Percentiles rank a stretch among this genome's conserved stretches.
These are phyloP conservation scores for Tuta absoluta DNA, from an alignment of 2,888 invertebrate genomes.

Conservation along the genomic window DNA sequence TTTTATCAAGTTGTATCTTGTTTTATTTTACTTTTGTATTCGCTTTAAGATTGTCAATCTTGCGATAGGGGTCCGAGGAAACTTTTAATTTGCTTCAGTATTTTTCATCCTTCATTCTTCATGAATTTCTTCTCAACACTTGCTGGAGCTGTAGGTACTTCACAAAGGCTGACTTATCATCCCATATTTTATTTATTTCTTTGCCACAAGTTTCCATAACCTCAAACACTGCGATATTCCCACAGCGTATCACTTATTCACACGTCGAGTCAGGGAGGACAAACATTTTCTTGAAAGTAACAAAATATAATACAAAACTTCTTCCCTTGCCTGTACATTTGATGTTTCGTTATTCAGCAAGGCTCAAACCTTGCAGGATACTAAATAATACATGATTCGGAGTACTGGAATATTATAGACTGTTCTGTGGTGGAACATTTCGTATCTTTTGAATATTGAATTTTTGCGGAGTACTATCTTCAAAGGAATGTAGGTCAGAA, in stretches of 20 bases:
- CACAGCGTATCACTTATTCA: conserved; percentile 20
- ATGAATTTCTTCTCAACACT: neutral
- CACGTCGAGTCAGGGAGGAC: conserved; percentile 9
- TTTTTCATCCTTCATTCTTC: neutral
- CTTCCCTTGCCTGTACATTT: conserved; percentile 1
- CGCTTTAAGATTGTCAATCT: conserved; percentile 26
- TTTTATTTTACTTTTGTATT: conserved; percentile 29
- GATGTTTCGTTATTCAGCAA: conserved; percentile 15
- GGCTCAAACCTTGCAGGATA: conserved; percentile 15
- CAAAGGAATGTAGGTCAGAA: neutral
- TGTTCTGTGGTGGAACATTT: neutral
- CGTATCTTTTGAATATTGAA: conserved; percentile 2
- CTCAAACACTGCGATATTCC: conserved; percentile 6
- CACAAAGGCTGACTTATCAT: neutral
- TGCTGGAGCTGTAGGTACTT: too few relatives aligned
- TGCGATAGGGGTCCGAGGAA: neutral
- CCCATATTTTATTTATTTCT: conserved; percentile 2
- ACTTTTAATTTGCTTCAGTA: neutral
- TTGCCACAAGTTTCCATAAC: neutral
- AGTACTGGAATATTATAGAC: conserved; percentile 17
- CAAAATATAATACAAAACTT: conserved; percentile 17
- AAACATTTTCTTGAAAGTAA: conserved; percentile 18
- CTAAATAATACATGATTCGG: conserved; percentile 27
- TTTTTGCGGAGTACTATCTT: neutral
- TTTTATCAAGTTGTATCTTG: conserved; percentile 28